phyloP scores from a whole-genome alignment of 2,113 vertebrate genomes.

The Rhinopomastus cyanomelas region DNA sequence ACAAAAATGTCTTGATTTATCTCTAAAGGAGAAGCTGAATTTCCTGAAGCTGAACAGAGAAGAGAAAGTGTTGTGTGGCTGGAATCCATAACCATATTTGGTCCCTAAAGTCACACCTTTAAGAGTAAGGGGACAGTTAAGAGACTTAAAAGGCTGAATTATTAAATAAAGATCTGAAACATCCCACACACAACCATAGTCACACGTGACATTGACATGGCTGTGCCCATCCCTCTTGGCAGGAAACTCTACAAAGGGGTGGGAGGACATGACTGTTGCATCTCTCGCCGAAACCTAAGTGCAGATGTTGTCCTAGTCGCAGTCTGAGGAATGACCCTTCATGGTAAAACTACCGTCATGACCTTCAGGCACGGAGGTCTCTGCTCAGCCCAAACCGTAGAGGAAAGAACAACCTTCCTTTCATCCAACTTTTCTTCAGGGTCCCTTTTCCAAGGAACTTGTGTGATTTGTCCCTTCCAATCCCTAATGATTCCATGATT shows the following conservation, averaged over 20 bases:
- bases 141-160: not conserved
- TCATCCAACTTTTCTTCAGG: not conserved
- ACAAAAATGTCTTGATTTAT: not conserved
- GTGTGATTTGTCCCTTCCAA: too few relatives aligned
- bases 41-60: not conserved
- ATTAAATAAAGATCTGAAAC: not conserved
- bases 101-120: not conserved
- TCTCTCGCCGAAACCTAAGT: not conserved
- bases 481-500: too few relatives aligned
- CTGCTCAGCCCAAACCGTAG: not conserved
- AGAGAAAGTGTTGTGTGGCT: not conserved
- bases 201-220: fast-evolving
- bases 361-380: not conserved
- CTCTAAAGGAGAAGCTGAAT: not conserved
- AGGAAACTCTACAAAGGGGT: not conserved
- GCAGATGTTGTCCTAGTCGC: not conserved
- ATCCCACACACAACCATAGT: not conserved
- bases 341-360: not conserved
- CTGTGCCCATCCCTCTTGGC: not conserved
- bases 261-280: not conserved
- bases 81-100: not conserved
- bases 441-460: not conserved
- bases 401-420: not conserved
- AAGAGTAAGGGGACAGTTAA: not conserved
- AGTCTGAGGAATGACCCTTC: not conserved